Base-by-base conservation (phyloP, 2,888 invertebrate genomes). In the Magallana nippona region DNA sequence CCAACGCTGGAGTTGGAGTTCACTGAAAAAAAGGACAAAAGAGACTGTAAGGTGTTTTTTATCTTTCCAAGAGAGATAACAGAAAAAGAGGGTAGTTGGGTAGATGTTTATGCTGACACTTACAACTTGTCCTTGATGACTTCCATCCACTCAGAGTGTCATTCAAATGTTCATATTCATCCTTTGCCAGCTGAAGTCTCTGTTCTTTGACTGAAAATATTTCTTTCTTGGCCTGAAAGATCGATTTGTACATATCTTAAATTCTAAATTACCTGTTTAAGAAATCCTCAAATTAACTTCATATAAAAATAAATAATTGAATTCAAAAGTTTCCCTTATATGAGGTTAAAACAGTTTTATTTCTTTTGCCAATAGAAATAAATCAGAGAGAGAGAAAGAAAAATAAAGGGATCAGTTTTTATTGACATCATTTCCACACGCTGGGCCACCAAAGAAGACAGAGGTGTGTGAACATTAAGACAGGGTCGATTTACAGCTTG, bases 121-220 rank as follows among this genome's bases (percentile, higher is more conserved):
- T 95, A 98, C 98, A 95, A 95, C 98, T 98, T 91, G 97, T 97
- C 93, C 97, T 96, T 87, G 98, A 98, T 87, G 98, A 97, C 89
- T 97, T 97, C 91, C 98, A 96, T 83, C 97, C 91, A 1, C 92
- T 90, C 62, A 93, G 87, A 78, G 95, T 92, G 79, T 97, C 97
- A 95, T 97, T 98, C 86, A 98, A 96, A 94, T 98, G 97, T 94
- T 98, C 97, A 95, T 98, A 98, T 95, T 99, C 98, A 95, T 98
- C 98, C 95, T 98, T 98, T 83, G 98, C 98, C 91, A 99, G 95
- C 93, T 97, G 96, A 91, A 99, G 95, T 93, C 98, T 96, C 95
- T 98, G 98, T 93, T 98, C 97, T 95, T 99, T 99, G 89, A 99
- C 97, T 95, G 98, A 97, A 95, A 97, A 97, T 95, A 98, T 98